Conservation (phyloP, 1,140 invertebrate genomes). For the Ericerus pela region DNA sequence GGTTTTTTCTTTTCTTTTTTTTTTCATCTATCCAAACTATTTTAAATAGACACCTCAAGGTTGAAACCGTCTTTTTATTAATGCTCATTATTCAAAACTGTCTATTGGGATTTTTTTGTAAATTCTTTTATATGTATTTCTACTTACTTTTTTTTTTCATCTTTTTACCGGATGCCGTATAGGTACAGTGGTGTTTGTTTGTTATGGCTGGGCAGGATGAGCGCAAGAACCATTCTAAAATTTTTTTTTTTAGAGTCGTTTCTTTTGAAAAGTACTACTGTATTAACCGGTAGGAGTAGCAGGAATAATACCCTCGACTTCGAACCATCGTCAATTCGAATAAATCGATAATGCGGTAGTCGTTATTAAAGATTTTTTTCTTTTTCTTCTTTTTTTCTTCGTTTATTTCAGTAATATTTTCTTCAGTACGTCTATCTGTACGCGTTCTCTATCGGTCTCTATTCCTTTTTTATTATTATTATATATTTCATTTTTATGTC, state of each 20-base stretch:
- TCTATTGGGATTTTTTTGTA: slow-evolving; percentile 4
- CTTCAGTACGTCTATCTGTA: no score
- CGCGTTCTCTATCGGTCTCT: no score
- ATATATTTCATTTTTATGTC: no score
- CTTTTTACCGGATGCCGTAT: slow-evolving; percentile 9
- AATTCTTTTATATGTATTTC: no score
- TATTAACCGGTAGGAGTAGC: slow-evolving; percentile 11
- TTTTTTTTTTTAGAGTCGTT: no score
- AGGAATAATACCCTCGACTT: background rate
- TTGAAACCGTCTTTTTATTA: slow-evolving; percentile 10
- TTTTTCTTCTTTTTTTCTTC: no score
- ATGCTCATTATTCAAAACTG: slow-evolving; percentile 10
- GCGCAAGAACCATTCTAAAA: background rate
- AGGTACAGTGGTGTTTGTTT: background rate
- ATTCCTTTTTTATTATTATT: no score
- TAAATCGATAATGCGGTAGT: slow-evolving; percentile 12
- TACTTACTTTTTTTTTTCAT: slow-evolving; percentile 7
- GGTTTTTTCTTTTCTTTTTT: no score
- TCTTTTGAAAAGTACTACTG: background rate
- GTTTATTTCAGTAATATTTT: no score
- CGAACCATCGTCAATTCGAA: slow-evolving; percentile 8
- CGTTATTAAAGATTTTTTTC: slow-evolving; percentile 10
- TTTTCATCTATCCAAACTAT: slow-evolving; percentile 6
- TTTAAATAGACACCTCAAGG: slow-evolving; percentile 11
- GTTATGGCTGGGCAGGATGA: background rate